These are phyloP conservation scores for Brachyhypopomus occidentalis DNA, from an alignment of 2,113 vertebrate species.

Conservation along the genomic window DNA sequence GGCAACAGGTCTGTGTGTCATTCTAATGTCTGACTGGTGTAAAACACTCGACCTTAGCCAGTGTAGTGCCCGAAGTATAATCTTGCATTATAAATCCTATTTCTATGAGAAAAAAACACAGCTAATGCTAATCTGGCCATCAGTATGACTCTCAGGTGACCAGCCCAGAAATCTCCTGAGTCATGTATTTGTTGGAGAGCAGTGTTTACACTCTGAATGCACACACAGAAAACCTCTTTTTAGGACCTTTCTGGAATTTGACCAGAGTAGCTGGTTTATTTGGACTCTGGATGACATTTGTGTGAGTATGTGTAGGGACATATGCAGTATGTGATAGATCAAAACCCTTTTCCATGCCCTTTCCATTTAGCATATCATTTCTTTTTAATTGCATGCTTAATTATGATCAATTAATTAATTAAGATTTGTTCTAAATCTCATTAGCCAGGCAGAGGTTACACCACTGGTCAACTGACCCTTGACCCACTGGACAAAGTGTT, in stretches of 20 bases:
- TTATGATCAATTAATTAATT: no score
- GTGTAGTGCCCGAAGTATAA: constrained; percentile 1
- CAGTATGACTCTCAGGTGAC: constrained; percentile 36
- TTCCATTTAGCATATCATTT: no score
- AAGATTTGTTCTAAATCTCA: no score
- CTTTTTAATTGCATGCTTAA: no score
- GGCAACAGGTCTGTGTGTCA: neutral
- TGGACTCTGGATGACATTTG: neutral
- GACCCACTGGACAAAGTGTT: no score
- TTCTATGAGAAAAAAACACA: neutral
- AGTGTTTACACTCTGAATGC: neutral
- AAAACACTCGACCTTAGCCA: constrained; percentile 13
- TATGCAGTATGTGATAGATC: neutral
- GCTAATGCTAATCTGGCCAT: constrained; percentile 28
- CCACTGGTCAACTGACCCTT: no score
- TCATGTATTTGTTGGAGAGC: constrained; percentile 4
- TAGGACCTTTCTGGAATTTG: no score
- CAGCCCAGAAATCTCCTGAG: neutral
- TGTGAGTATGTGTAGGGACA: neutral
- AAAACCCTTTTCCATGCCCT: no score
- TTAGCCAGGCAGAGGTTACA: no score
- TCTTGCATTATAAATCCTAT: constrained; percentile 4
- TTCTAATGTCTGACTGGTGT: constrained; percentile 19
- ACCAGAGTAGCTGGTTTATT: neutral
- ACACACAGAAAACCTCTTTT: neutral